Percentiles rank a stretch among this genome's conserved stretches.
phyloP scores from a whole-genome alignment of 2,113 vertebrate genomes.

The Callipepla californica region DNA sequence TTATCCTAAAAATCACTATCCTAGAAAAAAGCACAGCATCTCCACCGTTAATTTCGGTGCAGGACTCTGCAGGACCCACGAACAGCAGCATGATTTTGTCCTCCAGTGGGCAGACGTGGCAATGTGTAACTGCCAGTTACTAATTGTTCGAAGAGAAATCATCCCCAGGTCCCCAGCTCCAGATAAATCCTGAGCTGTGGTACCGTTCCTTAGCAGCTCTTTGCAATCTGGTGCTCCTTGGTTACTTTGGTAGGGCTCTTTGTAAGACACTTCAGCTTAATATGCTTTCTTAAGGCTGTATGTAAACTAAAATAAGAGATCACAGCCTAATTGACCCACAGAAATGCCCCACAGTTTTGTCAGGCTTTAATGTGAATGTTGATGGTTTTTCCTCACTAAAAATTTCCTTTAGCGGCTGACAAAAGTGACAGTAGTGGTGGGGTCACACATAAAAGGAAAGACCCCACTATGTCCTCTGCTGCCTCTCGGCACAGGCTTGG shows the following conservation, averaged over 20 bases:
- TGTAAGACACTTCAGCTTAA: background rate
- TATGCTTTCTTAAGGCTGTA: background rate
- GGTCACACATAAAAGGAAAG: background rate
- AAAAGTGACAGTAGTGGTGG: background rate
- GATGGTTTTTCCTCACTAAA: background rate
- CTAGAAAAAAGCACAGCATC: background rate
- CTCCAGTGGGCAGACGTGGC: background rate
- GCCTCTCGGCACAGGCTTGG: background rate
- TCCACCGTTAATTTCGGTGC: background rate
- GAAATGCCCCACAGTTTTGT: background rate
- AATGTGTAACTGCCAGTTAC: background rate
- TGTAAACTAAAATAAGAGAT: background rate
- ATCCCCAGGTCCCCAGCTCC: background rate
- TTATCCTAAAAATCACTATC: background rate
- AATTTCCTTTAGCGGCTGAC: background rate
- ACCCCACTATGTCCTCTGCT: background rate
- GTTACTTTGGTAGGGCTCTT: background rate
- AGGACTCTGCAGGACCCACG: background rate
- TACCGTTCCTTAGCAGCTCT: background rate
- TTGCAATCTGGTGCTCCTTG: background rate
- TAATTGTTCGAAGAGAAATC: background rate
- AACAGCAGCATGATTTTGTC: background rate
- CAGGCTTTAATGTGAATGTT: background rate
- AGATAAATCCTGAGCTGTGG: background rate
- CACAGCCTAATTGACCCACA: background rate